Evolutionary conservation across 53 echinoderm and acorn worm genomes (phyloP).

Genomic region (Paracentrotus lividus): DNA sequence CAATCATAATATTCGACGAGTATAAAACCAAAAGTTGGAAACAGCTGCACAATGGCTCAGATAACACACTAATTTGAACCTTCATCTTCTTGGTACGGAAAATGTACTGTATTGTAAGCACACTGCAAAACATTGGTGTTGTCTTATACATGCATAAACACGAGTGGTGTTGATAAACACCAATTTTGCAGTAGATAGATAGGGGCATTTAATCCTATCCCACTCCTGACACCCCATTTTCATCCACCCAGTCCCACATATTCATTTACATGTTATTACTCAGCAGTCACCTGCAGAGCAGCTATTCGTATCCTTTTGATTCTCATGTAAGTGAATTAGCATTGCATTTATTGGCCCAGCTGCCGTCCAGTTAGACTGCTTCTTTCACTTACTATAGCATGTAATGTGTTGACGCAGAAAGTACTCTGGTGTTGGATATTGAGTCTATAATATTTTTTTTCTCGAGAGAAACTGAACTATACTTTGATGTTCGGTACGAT

Average conservation of each 20-base stretch:
- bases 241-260: background rate
- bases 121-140: no score
- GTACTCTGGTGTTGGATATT: background rate
- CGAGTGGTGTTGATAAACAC: no score
- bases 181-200: background rate
- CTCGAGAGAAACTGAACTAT: background rate
- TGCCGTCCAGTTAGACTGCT: slow-evolving; percentile 35
- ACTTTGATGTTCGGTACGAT: background rate
- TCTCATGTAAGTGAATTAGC: slow-evolving; percentile 53
- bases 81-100: no score
- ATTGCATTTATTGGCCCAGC: slow-evolving; percentile 46
- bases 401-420: background rate
- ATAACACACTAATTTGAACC: no score
- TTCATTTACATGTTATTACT: slow-evolving; percentile 41
- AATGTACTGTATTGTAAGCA: no score
- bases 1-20: no score
- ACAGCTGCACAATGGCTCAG: no score
- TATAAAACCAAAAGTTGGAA: no score
- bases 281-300: slow-evolving; percentile 40
- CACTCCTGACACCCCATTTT: slow-evolving; percentile 16
- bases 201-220: background rate
- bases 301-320: slow-evolving; percentile 25
- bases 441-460: background rate
- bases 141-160: no score
- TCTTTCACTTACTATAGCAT: background rate